Percentiles rank a stretch among this genome's conserved stretches.
Conservation (phyloP, 2,113 vertebrate species). For the Corythornis madagascariensis region DNA sequence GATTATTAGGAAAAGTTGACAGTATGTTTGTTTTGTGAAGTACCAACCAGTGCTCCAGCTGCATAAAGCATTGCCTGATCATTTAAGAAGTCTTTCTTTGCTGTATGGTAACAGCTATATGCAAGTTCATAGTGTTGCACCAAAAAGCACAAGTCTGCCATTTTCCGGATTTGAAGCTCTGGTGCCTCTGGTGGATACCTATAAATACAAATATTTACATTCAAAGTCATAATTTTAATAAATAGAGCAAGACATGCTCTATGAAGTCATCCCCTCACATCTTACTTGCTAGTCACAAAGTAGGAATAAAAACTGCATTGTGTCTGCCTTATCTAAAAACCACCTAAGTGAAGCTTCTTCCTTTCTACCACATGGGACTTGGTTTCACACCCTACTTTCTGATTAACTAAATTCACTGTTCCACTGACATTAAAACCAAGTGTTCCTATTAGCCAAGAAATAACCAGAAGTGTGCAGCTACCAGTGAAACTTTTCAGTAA, state of each 20-base stretch:
- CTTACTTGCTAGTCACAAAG: not conserved
- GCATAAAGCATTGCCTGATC: constrained; percentile 99
- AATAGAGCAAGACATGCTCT: not conserved
- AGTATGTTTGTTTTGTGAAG: not conserved
- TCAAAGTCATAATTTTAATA: constrained; percentile 2
- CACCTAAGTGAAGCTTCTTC: not conserved
- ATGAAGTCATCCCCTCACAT: not conserved
- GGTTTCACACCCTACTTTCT: not conserved
- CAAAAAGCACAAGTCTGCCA: constrained; percentile 98
- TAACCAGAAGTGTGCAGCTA: not conserved
- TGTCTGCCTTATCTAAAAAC: not conserved
- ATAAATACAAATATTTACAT: constrained; percentile 54
- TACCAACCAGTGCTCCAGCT: constrained; percentile 93
- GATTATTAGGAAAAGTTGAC: constrained; percentile 1
- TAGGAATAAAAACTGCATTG: not conserved
- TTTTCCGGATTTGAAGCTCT: constrained; percentile 97
- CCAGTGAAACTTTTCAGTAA: not conserved
- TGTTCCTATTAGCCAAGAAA: not conserved
- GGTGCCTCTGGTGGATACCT: constrained; percentile 98
- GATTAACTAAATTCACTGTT: not conserved
- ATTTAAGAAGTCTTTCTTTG: constrained; percentile 97
- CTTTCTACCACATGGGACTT: not conserved
- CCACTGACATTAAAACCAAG: not conserved
- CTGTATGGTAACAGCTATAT: constrained; percentile 97
- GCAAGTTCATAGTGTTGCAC: constrained; percentile 98